phyloP scores from a whole-genome alignment of 92 coral and sea anemone genomes.

The Nematostella vectensis region DNA sequence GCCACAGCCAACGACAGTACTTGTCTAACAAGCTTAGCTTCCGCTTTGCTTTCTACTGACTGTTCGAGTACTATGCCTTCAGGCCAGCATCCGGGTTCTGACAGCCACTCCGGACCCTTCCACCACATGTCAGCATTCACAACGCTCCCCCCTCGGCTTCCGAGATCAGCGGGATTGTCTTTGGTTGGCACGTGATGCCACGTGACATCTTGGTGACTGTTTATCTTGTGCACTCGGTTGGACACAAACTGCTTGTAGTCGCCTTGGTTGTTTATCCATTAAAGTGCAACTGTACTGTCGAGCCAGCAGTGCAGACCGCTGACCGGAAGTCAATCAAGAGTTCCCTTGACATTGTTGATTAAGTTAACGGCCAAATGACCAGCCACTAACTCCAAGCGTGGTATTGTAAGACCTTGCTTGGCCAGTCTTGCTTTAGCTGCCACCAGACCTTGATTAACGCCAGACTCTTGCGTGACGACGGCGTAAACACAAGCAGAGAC shows the following conservation, averaged over 20 bases:
- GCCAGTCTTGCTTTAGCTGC: constrained; percentile 43
- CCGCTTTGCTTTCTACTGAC: background rate
- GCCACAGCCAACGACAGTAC: background rate
- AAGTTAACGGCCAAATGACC: constrained; percentile 58
- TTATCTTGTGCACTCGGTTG: constrained; percentile 38
- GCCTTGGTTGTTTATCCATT: background rate
- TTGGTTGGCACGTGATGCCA: constrained; percentile 44
- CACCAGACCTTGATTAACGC: constrained; percentile 24
- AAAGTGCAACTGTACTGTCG: background rate
- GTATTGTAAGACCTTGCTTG: constrained; percentile 48
- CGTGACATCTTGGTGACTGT: constrained; percentile 22
- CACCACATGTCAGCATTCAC: constrained; percentile 20
- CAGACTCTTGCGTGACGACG: constrained; percentile 23
- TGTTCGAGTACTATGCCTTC: background rate
- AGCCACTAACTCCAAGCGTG: constrained; percentile 44
- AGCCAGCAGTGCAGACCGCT: background rate
- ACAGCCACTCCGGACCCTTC: constrained; percentile 29
- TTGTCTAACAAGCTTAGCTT: background rate
- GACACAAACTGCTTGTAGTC: constrained; percentile 41
- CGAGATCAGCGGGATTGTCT: constrained; percentile 43
- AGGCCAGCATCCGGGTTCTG: background rate
- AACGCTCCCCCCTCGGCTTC: constrained; percentile 32
- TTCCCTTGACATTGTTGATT: constrained; percentile 40
- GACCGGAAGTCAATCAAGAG: constrained; percentile 43
- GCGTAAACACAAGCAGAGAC: constrained; percentile 40